Evolutionary conservation across 1,140 invertebrate genomes (phyloP).

Genomic region (Drosophila eugracilis): DNA sequence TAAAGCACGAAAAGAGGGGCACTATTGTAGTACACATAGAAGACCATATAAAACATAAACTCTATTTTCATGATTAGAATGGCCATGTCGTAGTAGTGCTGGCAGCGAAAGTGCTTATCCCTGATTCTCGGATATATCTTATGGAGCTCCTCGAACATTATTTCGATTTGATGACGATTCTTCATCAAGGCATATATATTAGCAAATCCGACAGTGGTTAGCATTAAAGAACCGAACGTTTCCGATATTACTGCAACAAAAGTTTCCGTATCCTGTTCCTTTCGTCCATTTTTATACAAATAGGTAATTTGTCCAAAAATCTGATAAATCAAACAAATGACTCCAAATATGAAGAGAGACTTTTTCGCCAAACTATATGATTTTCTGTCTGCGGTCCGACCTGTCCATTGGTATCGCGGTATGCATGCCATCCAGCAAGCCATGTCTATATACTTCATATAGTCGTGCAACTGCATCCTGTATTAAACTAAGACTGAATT

Average conservation of each 20-base stretch:
- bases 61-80: slow-evolving; percentile 46
- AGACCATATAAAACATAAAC: slow-evolving; percentile 47
- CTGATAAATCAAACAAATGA: slow-evolving; percentile 54
- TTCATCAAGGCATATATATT: slow-evolving; percentile 55
- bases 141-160: slow-evolving; percentile 53
- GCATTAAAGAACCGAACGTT: slow-evolving; percentile 54
- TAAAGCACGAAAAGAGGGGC: slow-evolving; percentile 47
- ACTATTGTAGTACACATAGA: slow-evolving; percentile 57
- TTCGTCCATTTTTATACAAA: slow-evolving; percentile 30
- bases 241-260: slow-evolving; percentile 56
- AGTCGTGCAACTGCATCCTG: slow-evolving; percentile 52
- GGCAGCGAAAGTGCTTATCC: slow-evolving; percentile 27
- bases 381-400: background rate
- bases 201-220: slow-evolving; percentile 41
- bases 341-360: slow-evolving; percentile 40
- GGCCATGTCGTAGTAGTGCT: slow-evolving; percentile 45
- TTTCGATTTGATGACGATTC: slow-evolving; percentile 41
- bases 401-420: slow-evolving; percentile 34
- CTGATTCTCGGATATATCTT: slow-evolving; percentile 27
- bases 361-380: background rate
- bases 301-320: slow-evolving; percentile 60
- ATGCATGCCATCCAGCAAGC: slow-evolving; percentile 42
- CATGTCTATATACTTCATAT: slow-evolving; percentile 54
- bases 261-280: background rate
- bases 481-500: slow-evolving; percentile 6